Percentiles rank a stretch among this genome's conserved stretches.
phyloP scores from a whole-genome alignment of 2,797 vertebrate species.

The Florisuga fusca region DNA sequence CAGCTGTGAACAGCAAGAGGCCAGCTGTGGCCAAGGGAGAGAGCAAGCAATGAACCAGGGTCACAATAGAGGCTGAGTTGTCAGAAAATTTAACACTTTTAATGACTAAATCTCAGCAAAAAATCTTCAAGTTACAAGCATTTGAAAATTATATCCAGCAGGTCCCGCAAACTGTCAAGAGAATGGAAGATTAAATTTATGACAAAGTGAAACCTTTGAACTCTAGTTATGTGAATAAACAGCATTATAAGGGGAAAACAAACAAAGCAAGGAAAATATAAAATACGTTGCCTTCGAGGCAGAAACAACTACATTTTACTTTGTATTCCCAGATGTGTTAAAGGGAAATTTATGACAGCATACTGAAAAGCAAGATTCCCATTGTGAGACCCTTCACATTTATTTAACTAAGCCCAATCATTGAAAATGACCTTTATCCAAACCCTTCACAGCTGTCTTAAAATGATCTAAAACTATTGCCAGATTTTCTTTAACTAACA shows the following conservation, averaged over 20 bases:
- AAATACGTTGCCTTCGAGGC: slow-evolving; percentile 78
- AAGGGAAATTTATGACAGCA: slow-evolving; percentile 78
- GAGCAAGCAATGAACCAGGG: slow-evolving; percentile 75
- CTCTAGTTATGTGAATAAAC: slow-evolving; percentile 74
- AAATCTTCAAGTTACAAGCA: slow-evolving; percentile 57
- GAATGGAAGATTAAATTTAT: slow-evolving; percentile 72
- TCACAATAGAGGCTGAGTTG: slow-evolving; percentile 65
- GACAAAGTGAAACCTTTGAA: slow-evolving; percentile 76
- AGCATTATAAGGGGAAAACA: slow-evolving; percentile 78
- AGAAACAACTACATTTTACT: slow-evolving; percentile 78
- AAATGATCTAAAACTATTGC: slow-evolving; percentile 82
- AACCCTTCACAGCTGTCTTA: slow-evolving; percentile 78
- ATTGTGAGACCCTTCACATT: slow-evolving; percentile 78
- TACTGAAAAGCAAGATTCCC: slow-evolving; percentile 78
- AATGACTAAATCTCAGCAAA: slow-evolving; percentile 61
- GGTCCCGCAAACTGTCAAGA: slow-evolving; percentile 72
- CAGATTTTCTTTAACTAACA: slow-evolving; percentile 81
- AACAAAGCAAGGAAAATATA: slow-evolving; percentile 77
- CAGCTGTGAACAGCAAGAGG: slow-evolving; percentile 81
- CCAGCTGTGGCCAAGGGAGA: slow-evolving; percentile 80
- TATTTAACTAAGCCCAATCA: slow-evolving; percentile 81
- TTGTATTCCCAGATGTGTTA: slow-evolving; percentile 77
- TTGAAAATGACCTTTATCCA: slow-evolving; percentile 82
- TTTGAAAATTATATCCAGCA: slow-evolving; percentile 72
- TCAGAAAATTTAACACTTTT: slow-evolving; percentile 75